Evolutionary conservation across 2,797 vertebrate genomes (phyloP).

Genomic region (Diplodus puntazzo): DNA sequence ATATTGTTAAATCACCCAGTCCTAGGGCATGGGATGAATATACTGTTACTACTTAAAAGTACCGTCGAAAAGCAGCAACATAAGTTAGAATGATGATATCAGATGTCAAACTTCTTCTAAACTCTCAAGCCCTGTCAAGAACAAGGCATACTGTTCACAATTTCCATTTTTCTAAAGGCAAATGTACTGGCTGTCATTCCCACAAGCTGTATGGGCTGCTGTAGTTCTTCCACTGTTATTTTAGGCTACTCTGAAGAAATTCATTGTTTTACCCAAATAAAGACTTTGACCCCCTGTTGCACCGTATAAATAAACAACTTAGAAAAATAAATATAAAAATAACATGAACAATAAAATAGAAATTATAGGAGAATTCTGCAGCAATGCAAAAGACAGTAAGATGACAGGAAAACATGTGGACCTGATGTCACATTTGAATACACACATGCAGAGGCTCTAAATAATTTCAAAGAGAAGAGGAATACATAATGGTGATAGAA

Average conservation of each 20-base stretch:
- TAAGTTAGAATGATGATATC: neutral
- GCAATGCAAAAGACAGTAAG: neutral
- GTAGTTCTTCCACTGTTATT: neutral
- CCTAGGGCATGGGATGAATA: too few relatives aligned
- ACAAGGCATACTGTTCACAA: neutral
- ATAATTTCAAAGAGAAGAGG: conserved; percentile 38
- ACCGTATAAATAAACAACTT: neutral
- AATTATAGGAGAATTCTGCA: neutral
- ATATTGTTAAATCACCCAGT: neutral
- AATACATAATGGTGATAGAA: conserved; percentile 15
- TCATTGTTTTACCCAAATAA: neutral
- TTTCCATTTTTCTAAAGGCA: conserved; percentile 1
- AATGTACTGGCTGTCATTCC: neutral
- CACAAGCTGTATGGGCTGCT: neutral
- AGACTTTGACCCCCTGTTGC: neutral
- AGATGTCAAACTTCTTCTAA: neutral
- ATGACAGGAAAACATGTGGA: conserved; percentile 16
- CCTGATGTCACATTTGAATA: conserved; percentile 22
- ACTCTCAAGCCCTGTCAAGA: neutral
- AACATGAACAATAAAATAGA: neutral
- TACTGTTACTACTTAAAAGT: too few relatives aligned
- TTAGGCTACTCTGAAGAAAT: neutral
- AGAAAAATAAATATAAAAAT: too few relatives aligned
- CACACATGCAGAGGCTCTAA: conserved; percentile 10
- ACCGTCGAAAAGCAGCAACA: neutral